Evolutionary conservation across 2,888 invertebrate species (phyloP).

Genomic region (Xylocampa areola): DNA sequence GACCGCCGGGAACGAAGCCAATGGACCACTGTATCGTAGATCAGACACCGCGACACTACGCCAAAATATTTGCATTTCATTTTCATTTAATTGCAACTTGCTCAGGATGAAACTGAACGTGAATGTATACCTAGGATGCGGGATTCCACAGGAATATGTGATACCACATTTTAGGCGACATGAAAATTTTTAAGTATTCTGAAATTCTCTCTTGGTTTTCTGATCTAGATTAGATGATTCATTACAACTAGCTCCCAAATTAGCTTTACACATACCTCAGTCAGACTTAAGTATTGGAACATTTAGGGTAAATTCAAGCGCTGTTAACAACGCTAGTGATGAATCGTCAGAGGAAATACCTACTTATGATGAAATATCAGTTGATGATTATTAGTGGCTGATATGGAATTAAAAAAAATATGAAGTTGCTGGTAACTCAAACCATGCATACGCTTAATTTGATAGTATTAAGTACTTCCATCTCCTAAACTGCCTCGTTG

Average conservation of each 20-base stretch:
- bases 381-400: conserved; percentile 5
- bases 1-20: conserved; percentile 83
- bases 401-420: no score
- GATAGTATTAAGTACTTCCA: no score
- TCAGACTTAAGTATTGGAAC: no score
- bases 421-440: no score
- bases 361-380: conserved; percentile 7
- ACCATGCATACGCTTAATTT: no score
- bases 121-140: not conserved
- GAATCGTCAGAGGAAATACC: not conserved
- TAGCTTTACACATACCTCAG: no score
- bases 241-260: no score
- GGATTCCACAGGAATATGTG: not conserved
- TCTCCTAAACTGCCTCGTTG: no score
- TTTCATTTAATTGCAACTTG: conserved; percentile 47
- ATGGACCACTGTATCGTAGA: conserved; percentile 75
- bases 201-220: no score
- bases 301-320: conserved; percentile 4
- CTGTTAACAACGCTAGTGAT: conserved; percentile 2
- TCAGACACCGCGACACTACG: conserved; percentile 66
- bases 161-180: not conserved
- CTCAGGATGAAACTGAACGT: conserved; percentile 7
- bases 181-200: no score
- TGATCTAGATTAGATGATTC: not conserved
- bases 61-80: conserved; percentile 74